phyloP scores from a whole-genome alignment of 2,888 invertebrate species.

The Chrysopilus asiliformis region DNA sequence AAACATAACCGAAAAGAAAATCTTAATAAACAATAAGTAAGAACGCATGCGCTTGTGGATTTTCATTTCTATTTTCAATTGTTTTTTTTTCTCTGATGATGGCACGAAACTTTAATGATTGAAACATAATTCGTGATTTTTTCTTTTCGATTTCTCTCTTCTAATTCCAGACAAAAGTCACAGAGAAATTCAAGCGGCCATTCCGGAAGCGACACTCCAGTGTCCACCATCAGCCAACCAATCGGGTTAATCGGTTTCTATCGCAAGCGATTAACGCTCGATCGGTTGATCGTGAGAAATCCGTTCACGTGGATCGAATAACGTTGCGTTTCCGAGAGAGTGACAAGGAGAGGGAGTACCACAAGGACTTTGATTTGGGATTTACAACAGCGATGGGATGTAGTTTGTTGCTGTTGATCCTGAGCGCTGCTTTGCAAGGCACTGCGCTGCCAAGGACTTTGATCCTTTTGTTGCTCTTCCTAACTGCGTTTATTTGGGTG shows the following conservation, averaged over 20 bases:
- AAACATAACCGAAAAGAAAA: no score
- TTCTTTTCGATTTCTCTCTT: no score
- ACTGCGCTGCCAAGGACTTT: constrained; percentile 72
- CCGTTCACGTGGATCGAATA: constrained; percentile 71
- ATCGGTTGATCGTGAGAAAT: constrained; percentile 80
- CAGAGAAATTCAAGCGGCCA: constrained; percentile 76
- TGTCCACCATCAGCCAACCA: constrained; percentile 77
- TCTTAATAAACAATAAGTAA: no score
- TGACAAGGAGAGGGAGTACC: constrained; percentile 79
- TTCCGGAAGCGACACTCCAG: constrained; percentile 79
- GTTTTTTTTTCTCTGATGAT: no score
- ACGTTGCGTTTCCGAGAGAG: constrained; percentile 77
- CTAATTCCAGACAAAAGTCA: constrained; percentile 60
- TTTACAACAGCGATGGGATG: constrained; percentile 74
- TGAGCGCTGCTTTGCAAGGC: constrained; percentile 59
- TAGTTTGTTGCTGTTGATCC: constrained; percentile 57
- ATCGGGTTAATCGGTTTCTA: constrained; percentile 83
- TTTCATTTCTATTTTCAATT: no score
- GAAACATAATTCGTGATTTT: no score
- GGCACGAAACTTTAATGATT: no score
- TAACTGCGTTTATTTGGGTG: constrained; percentile 84
- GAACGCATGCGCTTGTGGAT: no score
- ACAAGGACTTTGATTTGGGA: constrained; percentile 70
- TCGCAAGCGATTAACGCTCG: constrained; percentile 84
- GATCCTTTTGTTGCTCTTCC: constrained; percentile 68